Percentiles rank a stretch among this genome's conserved stretches.
These are phyloP conservation scores for Amiota minor DNA, from an alignment of 2,888 invertebrate genomes.

Conservation along the genomic window DNA sequence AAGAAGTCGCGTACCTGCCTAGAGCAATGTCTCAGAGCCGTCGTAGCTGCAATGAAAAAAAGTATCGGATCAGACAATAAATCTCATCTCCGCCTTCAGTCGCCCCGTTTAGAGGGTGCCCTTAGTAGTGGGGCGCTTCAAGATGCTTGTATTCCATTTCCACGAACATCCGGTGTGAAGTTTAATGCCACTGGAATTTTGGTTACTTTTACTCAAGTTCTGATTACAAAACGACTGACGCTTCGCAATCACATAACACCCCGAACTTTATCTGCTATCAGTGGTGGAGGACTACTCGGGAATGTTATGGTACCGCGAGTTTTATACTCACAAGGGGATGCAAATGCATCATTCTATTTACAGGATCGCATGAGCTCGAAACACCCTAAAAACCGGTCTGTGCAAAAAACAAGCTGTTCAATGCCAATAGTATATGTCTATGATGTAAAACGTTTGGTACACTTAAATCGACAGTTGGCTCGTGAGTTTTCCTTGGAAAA, in stretches of 20 bases:
- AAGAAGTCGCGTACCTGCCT: conserved; percentile 89
- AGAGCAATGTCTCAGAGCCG: conserved; percentile 86
- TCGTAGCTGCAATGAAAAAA: conserved; percentile 79
- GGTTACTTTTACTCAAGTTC: conserved; percentile 88
- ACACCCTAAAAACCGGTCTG: conserved; percentile 73
- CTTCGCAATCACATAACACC: conserved; percentile 84
- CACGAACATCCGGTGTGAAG: conserved; percentile 92
- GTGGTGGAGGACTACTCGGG: conserved; percentile 73
- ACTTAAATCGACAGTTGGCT: conserved; percentile 86
- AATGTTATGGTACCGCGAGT: conserved; percentile 72
- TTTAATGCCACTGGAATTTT: conserved; percentile 91
- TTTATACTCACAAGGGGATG: conserved; percentile 72
- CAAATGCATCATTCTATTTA: conserved; percentile 85
- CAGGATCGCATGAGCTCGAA: conserved; percentile 78
- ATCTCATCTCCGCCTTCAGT: conserved; percentile 70
- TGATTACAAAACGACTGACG: conserved; percentile 80
- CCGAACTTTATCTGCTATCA: conserved; percentile 83
- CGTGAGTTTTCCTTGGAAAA: conserved; percentile 83
- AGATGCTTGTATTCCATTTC: conserved; percentile 93
- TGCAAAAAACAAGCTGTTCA: conserved; percentile 58
- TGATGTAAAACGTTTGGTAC: conserved; percentile 78
- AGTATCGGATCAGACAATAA: conserved; percentile 66
- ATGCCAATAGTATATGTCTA: conserved; percentile 70
- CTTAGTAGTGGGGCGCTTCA: conserved; percentile 71
- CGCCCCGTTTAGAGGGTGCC: conserved; percentile 72